Base-by-base conservation (phyloP, 1,140 invertebrate genomes). In the Vollenhovia emeryi region DNA sequence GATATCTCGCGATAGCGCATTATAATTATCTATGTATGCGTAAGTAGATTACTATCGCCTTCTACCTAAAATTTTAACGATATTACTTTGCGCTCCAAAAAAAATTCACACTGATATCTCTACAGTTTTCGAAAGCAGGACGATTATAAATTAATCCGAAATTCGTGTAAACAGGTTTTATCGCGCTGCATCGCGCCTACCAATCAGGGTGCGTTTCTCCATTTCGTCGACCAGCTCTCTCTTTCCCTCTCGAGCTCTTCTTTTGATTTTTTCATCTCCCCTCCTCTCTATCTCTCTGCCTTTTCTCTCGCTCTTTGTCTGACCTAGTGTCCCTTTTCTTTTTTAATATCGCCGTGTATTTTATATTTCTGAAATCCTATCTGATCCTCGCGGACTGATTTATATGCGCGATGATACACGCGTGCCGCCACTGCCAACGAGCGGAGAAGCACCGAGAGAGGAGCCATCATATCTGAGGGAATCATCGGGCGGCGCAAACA, bases 321-420 rank as follows among this genome's bases (percentile, higher is more conserved):
- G 57, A 60, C 64, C 60, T 76, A 76, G 75, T 55, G 64, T 89
- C 64, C 84, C 84, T 87, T 91, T 93, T 89, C 82, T 92, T 92
- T 93, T 92, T 92, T 91, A 86, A 93, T 91, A 93, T 93, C 90
- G 88, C 88, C 84, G 89, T 89, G 93, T 93, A 94, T 93, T 94
- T 94, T 94, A 94, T 95, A 93, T 95, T 93, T 95, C 92, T 93
- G 91, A 94, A 94, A 94, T 92, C 92, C 92, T 94, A 95, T 95
- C 94, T 94, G 94, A 95, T 94, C 89, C 91, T 91, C 88, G 89
- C 68, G 86, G 90, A 91, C 91, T 95, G 94, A 95, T 94, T 94
- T 95, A 95, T 94, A 94, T 93, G 92, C 93, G 91, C 89, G 93
- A 95, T 94, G 94, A 94, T 92, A 93, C 92, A 94, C 93, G 93